Evolutionary conservation across 2,888 invertebrate species (phyloP), one percentile per base, ranked within the genome.

Genomic region (Chrysodeixis includens): DNA sequence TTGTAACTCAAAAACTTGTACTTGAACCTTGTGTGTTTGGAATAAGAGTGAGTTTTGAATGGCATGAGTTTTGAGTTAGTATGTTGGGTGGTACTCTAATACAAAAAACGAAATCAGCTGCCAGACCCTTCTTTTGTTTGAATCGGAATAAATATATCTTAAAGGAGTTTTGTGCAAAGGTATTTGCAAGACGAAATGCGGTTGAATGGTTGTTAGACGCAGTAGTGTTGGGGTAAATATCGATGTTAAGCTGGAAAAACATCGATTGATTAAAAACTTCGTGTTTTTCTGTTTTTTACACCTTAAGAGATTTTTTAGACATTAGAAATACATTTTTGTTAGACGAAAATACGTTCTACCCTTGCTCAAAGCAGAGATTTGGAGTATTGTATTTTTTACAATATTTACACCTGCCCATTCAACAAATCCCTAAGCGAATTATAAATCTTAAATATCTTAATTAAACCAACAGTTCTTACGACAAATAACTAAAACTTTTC

Each of bases 171-270:
- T 79, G 74, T 77, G 88, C 87, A 85, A 88, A 87, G 86, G 89
- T 89, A 92, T 93, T 93, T 83, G 92, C 93, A 86, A 91, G 88
- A 88, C 88, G 89, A 87, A 91, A 92, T 90, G 90, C 88, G 90
- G 92, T 92, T 91, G 86, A 87, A 88, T 90, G 83, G 83, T 89
- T 90, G 87, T 88, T 89, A 87, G 85, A 85, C 85, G 78, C 75
- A 76, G 56, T 78, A 88, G 87, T 53, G 90, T 51, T 82, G 84
- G 30, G 40, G 10, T 0, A 9, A 20, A 44, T 62, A 30, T 72
- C 70, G 65, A 71, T 62, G 52, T 30, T 44, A 6, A 3, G n/a
- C 44, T 30, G 9, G 5, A 35, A 35, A 53, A 6, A 18, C 44
- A 18, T 56, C 52, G 60, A 64, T 53, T 49, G 10, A 9, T 10